phyloP scores from a whole-genome alignment of 1,140 invertebrate genomes.

The Caenorhabditis remanei region DNA sequence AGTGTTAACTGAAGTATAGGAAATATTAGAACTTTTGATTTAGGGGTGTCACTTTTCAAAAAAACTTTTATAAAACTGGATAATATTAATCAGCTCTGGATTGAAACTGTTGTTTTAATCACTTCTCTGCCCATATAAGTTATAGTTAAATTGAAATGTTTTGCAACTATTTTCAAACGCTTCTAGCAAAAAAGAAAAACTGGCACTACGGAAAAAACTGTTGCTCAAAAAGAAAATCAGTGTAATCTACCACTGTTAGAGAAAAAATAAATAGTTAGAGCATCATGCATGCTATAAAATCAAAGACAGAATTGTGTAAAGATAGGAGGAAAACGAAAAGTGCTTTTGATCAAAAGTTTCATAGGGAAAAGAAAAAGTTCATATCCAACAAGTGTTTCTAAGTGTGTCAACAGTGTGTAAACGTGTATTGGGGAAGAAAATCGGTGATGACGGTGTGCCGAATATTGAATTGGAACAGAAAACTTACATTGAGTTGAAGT shows the following conservation, averaged over 20 bases:
- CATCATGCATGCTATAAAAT: slow-evolving; percentile 42
- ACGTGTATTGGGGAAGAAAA: background rate
- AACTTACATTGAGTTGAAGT: slow-evolving; percentile 55
- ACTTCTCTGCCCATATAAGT: too few species aligned
- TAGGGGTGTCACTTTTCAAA: background rate
- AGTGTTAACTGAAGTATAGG: background rate
- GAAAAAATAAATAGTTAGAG: background rate
- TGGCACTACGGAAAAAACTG: background rate
- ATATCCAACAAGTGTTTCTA: slow-evolving; percentile 32
- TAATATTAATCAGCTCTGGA: too few species aligned
- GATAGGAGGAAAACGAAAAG: slow-evolving; percentile 5
- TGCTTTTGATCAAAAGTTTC: background rate
- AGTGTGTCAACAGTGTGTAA: slow-evolving; percentile 31
- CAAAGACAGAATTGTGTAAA: slow-evolving; percentile 38
- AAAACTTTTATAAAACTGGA: too few species aligned
- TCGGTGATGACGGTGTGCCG: slow-evolving; percentile 7
- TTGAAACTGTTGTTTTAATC: too few species aligned
- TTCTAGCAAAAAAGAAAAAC: background rate
- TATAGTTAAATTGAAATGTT: too few species aligned
- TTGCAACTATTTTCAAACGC: too few species aligned
- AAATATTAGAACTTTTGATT: background rate
- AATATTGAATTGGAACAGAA: slow-evolving; percentile 22
- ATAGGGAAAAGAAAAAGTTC: slow-evolving; percentile 1
- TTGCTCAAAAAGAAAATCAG: background rate
- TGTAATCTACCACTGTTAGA: background rate